Evolutionary conservation across 2,888 invertebrate species (phyloP).

Genomic region (Orthosia gothica): DNA sequence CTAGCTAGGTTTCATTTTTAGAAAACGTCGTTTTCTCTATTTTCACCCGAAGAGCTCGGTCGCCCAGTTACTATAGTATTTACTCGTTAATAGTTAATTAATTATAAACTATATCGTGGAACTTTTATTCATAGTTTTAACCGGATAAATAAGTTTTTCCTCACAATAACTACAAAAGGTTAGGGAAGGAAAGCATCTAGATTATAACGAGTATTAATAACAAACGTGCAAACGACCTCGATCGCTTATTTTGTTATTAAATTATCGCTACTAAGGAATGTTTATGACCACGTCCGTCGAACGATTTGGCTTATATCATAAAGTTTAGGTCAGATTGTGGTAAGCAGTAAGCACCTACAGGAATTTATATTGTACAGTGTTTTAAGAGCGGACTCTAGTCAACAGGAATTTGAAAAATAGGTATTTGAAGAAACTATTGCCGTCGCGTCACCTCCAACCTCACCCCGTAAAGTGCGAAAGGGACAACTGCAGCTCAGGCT

Average conservation of each 20-base stretch:
- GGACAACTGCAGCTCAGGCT: too few relatives aligned
- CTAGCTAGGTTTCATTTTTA: too few relatives aligned
- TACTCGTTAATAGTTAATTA: too few relatives aligned
- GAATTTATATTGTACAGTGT: neutral
- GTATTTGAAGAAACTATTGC: too few relatives aligned
- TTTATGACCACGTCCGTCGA: conserved; percentile 30
- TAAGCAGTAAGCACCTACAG: neutral
- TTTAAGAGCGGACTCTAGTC: too few relatives aligned
- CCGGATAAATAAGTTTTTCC: neutral
- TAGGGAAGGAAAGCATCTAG: conserved; percentile 21
- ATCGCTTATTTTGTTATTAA: neutral
- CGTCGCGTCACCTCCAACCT: too few relatives aligned
- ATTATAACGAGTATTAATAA: neutral
- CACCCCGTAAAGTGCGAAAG: too few relatives aligned
- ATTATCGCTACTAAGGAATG: conserved; percentile 7
- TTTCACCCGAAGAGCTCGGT: too few relatives aligned
- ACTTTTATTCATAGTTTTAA: neutral
- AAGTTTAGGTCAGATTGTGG: conserved; percentile 6
- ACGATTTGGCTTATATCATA: conserved; percentile 15
- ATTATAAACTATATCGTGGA: neutral
- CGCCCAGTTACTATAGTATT: too few relatives aligned
- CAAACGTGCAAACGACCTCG: neutral
- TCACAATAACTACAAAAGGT: neutral
- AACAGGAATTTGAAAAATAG: too few relatives aligned
- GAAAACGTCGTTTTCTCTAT: too few relatives aligned